Base-by-base conservation (phyloP, 2,113 vertebrate genomes). In the Brachionichthys hirsutus region DNA sequence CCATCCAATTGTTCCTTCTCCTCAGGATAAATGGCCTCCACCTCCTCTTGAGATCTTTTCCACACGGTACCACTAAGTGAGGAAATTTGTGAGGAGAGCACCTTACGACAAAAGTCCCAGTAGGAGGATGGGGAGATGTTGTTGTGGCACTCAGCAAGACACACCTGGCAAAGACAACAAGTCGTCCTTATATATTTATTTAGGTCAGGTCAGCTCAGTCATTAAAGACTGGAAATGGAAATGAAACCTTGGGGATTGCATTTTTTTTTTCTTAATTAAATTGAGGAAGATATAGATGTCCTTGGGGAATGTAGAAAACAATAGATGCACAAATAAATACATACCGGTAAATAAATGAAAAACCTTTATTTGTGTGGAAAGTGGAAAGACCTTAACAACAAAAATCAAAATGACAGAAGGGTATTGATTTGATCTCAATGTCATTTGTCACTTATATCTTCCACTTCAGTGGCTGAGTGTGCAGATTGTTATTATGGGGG, bases 131-230 rank as follows among this genome's bases (percentile, higher is more conserved):
- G 87, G 34, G 85, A 90, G 41, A 89, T 55, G 15, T 87, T 89
- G 2, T 86, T 90, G 80, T 94, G 88, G 2, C 97, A 98, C 67
- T 94, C 93, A 44, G 94, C 82, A 56, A 95, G 85, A 80, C 97
- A 98, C 56, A 92, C 81, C 95, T 98, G 87, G 30, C 12, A 53
- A 78, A 75, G 12, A 17, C 15, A 61, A 46, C 8, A 75, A 1
- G 20, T 48, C 9, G 15, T 42, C 2, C 14, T 15, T 7, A 60
- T 62, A 30, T 30, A 30, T 30, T 6, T 30, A 38, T 38, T 38
- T 10, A 38, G 6, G 1, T 9, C 36, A 12, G 2, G 36, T 38
- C 12, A 12, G 36, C 12, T 38, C 1, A 38, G 36, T 38, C 36
- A 38, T 12, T 38, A 38, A 38, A 38, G 24, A 30, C 5, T 30